Percentiles rank a stretch among this genome's conserved stretches.
phyloP scores from a whole-genome alignment of 1,140 invertebrate species.

The Proales similis region DNA sequence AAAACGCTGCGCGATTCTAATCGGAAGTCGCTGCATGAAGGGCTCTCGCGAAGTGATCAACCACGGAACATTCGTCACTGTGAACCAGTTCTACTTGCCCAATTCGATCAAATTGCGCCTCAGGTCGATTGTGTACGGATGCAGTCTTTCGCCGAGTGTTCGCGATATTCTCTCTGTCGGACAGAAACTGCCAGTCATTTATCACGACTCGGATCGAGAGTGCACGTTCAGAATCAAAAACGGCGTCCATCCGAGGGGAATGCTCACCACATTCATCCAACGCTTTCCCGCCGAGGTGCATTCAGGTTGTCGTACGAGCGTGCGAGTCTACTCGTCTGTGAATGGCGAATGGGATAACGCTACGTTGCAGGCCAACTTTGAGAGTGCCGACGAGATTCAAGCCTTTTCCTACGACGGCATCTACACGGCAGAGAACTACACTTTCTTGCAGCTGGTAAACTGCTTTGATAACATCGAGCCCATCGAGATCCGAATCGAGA shows the following conservation, averaged over 20 bases:
- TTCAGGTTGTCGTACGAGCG: too few relatives aligned
- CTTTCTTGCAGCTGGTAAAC: constrained; percentile 11
- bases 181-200: neutral
- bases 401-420: constrained; percentile 1
- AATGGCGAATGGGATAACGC: too few relatives aligned
- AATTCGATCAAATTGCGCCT: constrained; percentile 11
- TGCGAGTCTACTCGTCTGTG: too few relatives aligned
- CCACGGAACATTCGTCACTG: too few relatives aligned
- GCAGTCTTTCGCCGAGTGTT: constrained; percentile 1
- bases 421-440: constrained; percentile 1
- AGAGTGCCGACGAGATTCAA: neutral
- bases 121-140: constrained; percentile 3
- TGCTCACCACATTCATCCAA: too few relatives aligned
- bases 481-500: constrained; percentile 10
- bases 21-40: too few relatives aligned
- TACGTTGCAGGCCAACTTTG: constrained; percentile 17
- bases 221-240: constrained; percentile 27
- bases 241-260: neutral
- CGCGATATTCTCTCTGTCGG: constrained; percentile 17
- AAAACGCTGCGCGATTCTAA: too few relatives aligned
- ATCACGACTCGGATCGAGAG: constrained; percentile 35
- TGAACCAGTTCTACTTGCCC: too few relatives aligned
- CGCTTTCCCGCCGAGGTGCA: too few relatives aligned
- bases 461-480: constrained; percentile 36
- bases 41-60: too few relatives aligned